These are phyloP conservation scores for Atrichornis clamosus DNA, from an alignment of 2,113 vertebrate genomes.

Conservation along the genomic window DNA sequence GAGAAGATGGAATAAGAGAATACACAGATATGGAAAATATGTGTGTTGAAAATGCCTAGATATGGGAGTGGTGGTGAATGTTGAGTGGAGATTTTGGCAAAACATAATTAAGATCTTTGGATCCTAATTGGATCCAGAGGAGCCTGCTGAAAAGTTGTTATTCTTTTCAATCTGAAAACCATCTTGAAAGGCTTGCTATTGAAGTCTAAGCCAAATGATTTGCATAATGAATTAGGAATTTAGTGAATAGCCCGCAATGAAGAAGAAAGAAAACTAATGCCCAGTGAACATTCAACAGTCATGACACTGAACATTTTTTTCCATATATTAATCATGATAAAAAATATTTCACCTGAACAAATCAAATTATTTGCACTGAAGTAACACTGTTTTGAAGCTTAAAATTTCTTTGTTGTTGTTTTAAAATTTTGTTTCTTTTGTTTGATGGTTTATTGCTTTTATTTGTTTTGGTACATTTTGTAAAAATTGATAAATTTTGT, in stretches of 20 bases:
- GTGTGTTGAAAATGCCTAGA: not conserved
- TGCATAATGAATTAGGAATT: not conserved
- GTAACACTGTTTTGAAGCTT: not conserved
- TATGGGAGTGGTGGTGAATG: not conserved
- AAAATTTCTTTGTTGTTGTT: not conserved
- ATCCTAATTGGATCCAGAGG: too few relatives aligned
- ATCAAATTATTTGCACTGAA: not conserved
- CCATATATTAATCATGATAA: not conserved
- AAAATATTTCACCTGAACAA: not conserved
- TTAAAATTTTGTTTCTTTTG: not conserved
- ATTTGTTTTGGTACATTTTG: not conserved
- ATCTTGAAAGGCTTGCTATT: not conserved
- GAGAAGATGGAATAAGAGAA: not conserved
- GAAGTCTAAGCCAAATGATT: accelerated
- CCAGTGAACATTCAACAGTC: not conserved
- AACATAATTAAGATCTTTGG: not conserved
- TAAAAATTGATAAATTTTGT: not conserved
- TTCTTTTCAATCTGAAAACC: not conserved
- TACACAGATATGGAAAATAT: not conserved
- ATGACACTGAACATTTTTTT: not conserved
- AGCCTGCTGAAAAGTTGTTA: not conserved
- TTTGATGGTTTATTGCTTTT: too few relatives aligned
- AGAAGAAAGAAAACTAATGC: not conserved
- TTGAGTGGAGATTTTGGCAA: not conserved
- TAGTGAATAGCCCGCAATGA: not conserved